Conservation (phyloP, 2,888 invertebrate species). For the Odontothrips loti region DNA sequence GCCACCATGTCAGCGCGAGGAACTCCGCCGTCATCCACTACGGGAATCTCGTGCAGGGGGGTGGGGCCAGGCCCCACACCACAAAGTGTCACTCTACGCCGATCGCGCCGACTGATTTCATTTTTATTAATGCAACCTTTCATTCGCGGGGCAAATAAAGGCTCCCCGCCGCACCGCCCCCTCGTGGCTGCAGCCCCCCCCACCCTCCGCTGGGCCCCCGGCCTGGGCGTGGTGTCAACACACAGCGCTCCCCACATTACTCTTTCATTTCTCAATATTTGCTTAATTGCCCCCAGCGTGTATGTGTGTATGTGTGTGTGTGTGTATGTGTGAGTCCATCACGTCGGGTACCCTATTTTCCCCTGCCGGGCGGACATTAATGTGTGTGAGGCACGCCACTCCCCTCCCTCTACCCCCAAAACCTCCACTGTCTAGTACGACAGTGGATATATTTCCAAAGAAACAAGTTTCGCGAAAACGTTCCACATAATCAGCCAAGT, state of each 20-base stretch:
- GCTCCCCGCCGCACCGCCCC: not conserved
- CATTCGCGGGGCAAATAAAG: not conserved
- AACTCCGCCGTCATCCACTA: no score
- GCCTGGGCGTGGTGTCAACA: not conserved
- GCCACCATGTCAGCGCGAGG: no score
- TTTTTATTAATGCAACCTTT: conserved; percentile 11
- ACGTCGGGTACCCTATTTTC: not conserved
- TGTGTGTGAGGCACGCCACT: not conserved
- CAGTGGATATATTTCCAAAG: no score
- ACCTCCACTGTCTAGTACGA: no score
- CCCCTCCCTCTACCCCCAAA: no score
- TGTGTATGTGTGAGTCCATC: not conserved
- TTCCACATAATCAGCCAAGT: no score
- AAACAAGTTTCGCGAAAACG: no score
- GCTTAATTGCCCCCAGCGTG: not conserved
- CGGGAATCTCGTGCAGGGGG: no score
- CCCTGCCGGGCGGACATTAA: not conserved
- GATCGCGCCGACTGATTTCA: not conserved
- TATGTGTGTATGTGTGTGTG: not conserved
- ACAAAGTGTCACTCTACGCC: not conserved
- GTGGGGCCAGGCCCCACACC: no score
- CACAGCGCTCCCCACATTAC: not conserved
- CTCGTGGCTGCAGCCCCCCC: not conserved
- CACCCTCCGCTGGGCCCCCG: no score
- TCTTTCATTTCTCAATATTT: conserved; percentile 19